Evolutionary conservation across 2,797 vertebrate species (phyloP).

Genomic region (Crocodylus rhombifer): DNA sequence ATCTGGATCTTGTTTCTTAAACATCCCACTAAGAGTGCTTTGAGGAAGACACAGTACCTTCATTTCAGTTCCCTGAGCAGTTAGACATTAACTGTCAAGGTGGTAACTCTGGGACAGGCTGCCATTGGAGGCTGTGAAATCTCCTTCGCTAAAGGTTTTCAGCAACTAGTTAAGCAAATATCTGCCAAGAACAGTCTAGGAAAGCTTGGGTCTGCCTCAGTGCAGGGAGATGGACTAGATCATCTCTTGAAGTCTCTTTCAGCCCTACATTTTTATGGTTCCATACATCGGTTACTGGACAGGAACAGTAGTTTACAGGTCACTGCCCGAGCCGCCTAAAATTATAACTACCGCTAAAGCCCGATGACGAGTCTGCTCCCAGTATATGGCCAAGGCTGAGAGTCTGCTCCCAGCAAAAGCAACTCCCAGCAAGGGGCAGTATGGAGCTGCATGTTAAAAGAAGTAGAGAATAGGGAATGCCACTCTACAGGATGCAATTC

Average conservation of each 20-base stretch:
- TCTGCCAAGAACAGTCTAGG: background rate
- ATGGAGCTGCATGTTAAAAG: rapidly evolving
- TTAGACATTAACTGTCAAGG: background rate
- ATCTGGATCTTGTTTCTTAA: background rate
- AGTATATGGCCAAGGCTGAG: background rate
- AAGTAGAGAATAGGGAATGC: background rate
- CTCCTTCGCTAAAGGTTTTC: background rate
- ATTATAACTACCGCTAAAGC: background rate
- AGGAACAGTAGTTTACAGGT: background rate
- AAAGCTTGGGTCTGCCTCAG: background rate
- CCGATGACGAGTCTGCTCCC: background rate
- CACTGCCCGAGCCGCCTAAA: background rate
- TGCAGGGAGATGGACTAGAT: background rate
- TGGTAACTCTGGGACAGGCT: background rate
- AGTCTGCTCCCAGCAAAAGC: background rate
- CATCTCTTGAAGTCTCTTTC: background rate
- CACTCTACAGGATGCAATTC: background rate
- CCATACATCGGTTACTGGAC: background rate
- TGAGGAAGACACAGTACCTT: background rate
- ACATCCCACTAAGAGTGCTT: background rate
- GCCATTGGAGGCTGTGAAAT: background rate
- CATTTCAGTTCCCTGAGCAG: rapidly evolving
- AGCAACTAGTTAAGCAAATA: background rate
- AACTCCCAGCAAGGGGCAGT: background rate
- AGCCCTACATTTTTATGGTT: background rate